Evolutionary conservation across 2,113 vertebrate genomes (phyloP), one percentile per base, ranked within the genome.

Genomic region (Phalacrocorax carbo): DNA sequence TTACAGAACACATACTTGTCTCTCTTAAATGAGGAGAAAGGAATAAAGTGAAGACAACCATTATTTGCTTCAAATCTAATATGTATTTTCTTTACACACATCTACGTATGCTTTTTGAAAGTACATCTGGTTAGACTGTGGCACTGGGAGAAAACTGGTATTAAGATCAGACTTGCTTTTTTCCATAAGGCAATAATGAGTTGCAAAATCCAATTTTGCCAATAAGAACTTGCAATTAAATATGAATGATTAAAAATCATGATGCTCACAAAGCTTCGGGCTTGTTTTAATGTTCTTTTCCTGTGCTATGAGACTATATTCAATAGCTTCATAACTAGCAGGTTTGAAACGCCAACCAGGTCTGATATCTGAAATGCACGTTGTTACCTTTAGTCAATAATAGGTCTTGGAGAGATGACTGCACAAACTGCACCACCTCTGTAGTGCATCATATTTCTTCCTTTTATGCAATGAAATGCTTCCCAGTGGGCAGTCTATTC

Each of bases 401-500:
- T 0, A 75, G 57, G 34, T 32, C 23, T 21, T 38, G 34, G 21
- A 85, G 27, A 72, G 40, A 78, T 11, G 60, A 73, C 26, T 83
- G 38, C 55, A 70, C 40, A 80, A 92, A 71, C 6, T 66, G 34
- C 30, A 68, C 42, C 93, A 52, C 25, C n/a, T 77, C 62, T 77
- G 51, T 32, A 60, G 49, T 40, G 48, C 93, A 94, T 52, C 44
- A 36, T 65, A 27, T 52, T 72, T 83, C 87, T 83, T 89, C 80
- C 32, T 87, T 66, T 40, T 12, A 76, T 29, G n/a, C 64, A 95
- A 93, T 78, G 77, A 86, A 69, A 86, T 92, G 84, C 32, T 91
- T 90, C 79, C 86, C 88, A 73, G 80, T 66, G 68, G 92, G 84
- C 77, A 93, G 83, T 25, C 70, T 89, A 46, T 90, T 82, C 70